Base-by-base conservation (phyloP, 2,888 invertebrate species). In the Metallyticus violacea region DNA sequence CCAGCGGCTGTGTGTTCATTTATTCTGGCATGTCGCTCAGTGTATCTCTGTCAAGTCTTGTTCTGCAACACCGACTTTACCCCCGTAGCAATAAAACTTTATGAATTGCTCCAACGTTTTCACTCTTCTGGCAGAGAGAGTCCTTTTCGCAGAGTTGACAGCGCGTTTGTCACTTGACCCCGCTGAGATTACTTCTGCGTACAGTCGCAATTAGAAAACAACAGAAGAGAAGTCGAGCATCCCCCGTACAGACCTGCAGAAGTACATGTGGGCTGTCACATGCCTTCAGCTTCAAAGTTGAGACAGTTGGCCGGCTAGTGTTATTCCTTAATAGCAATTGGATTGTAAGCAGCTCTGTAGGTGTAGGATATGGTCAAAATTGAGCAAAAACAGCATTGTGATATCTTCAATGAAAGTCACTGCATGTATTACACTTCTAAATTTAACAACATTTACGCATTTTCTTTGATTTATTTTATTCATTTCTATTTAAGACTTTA, bases 71-170 rank as follows among this genome's bases (percentile, higher is more conserved):
- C 40, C 78, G 81, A 77, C 25, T 86, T 82, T 62, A 62, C 40
- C 40, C 40, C 28, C 79, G 77, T 30, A 83, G 86, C 86, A 81
- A 83, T 86, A 82, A 86, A 86, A 86, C 86, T 82, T 86, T 81
- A 86, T 86, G 82, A 82, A 86, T 86, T 86, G 86, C 82, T 76
- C 30, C 79, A 79, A 83, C 86, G 81, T 86, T 86, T 77, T 83
- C 79, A 79, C 86, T 86, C 77, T 83, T 83, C 82, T 77, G 25
- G 83, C 77, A 28, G 77, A 83, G 77, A 76, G 29, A 81, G 81
- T 81, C 81, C 81, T 81, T 62, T 62, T 62, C 40, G 40, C 40
- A 9, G 30, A 81, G 30, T 77, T 83, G 83, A 83, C 83, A 77
- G 77, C 76, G 77, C 83, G 83, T 83, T 83, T 83, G 83, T 83